Conservation (phyloP, 2,113 vertebrate genomes). For the Hemibagrus wyckioides region DNA sequence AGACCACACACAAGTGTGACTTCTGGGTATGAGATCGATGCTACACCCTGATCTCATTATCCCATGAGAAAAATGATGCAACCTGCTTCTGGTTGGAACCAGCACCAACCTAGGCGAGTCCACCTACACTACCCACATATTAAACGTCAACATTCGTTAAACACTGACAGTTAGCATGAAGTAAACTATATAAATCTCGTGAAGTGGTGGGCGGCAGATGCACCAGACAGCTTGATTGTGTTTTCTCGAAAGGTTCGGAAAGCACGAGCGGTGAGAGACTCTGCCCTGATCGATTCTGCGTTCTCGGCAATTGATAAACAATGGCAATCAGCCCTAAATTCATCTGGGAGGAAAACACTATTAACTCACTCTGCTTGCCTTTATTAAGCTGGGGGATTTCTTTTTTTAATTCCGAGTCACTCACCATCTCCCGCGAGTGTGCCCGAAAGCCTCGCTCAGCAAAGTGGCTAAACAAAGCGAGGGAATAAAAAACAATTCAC, state of each 20-base stretch:
- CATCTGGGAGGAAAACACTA: slow-evolving; percentile 43
- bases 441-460: slow-evolving; percentile 8
- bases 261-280: background rate
- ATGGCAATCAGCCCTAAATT: slow-evolving; percentile 45
- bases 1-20: background rate
- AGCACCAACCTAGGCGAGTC: background rate
- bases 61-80: background rate
- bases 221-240: background rate
- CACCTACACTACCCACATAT: background rate
- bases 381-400: slow-evolving; percentile 25
- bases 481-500: slow-evolving; percentile 15
- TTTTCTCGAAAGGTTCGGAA: background rate
- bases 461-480: slow-evolving; percentile 27
- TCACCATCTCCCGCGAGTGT: background rate
- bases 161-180: background rate
- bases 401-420: background rate
- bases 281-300: slow-evolving; percentile 18
- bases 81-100: background rate
- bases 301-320: slow-evolving; percentile 35
- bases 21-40: slow-evolving; percentile 5
- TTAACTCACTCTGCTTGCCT: slow-evolving; percentile 34
- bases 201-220: background rate
- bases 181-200: slow-evolving; percentile 16
- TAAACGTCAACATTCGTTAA: background rate
- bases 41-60: slow-evolving; percentile 15